Conservation (phyloP, 1,140 invertebrate species). For the Drosophila repletoides region DNA sequence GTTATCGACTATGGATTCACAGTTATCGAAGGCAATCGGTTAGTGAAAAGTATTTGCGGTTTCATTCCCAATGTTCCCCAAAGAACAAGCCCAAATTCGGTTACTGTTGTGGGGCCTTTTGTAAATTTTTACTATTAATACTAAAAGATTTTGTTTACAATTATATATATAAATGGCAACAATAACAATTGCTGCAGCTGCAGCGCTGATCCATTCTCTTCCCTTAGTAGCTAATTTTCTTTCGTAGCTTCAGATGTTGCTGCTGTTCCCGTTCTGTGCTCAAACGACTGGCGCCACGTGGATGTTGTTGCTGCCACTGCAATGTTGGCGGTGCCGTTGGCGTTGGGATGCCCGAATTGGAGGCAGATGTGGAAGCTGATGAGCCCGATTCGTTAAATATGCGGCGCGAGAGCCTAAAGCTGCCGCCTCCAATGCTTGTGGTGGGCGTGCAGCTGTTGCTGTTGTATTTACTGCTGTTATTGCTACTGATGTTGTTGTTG, state of each 20-base stretch:
- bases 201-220: neutral
- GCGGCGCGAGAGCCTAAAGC: slow-evolving; percentile 61
- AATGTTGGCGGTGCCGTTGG: slow-evolving; percentile 60
- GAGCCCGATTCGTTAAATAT: slow-evolving; percentile 62
- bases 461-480: slow-evolving; percentile 8
- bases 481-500: slow-evolving; percentile 21
- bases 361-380: slow-evolving; percentile 70
- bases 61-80: slow-evolving; percentile 3
- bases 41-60: neutral
- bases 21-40: slow-evolving; percentile 19
- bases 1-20: slow-evolving; percentile 13
- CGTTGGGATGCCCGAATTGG: slow-evolving; percentile 74
- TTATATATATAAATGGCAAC: slow-evolving; percentile 10
- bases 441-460: slow-evolving; percentile 26
- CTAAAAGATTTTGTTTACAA: slow-evolving; percentile 3
- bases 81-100: neutral
- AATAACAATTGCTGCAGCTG: slow-evolving; percentile 17
- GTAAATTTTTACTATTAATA: slow-evolving; percentile 37
- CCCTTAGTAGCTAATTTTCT: slow-evolving; percentile 76
- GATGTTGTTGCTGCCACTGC: slow-evolving; percentile 51
- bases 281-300: slow-evolving; percentile 41
- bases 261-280: slow-evolving; percentile 49
- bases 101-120: neutral
- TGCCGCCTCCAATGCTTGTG: slow-evolving; percentile 47
- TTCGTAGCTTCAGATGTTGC: slow-evolving; percentile 72